phyloP scores from a whole-genome alignment of 2,797 vertebrate species.

The Tauraco hartlaubi region DNA sequence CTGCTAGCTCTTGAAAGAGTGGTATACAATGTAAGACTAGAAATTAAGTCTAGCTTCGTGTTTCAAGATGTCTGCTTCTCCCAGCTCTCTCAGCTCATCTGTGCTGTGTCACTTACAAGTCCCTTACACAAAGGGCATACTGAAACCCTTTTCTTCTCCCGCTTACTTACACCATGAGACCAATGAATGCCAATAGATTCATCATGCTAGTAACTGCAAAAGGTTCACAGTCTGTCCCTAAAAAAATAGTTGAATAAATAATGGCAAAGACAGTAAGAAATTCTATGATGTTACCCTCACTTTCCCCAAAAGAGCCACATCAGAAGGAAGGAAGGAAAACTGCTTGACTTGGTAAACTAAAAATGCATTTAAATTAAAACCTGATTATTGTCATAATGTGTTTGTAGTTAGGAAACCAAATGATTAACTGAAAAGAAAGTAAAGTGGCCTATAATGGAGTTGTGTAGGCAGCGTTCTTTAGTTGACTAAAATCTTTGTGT shows the following conservation, averaged over 20 bases:
- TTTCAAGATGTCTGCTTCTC: neutral
- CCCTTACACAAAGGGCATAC: neutral
- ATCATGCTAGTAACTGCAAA: neutral
- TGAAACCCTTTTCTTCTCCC: neutral
- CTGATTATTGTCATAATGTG: neutral
- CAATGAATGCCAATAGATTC: neutral
- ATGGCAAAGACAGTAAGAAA: neutral
- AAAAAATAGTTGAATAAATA: neutral
- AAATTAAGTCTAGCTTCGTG: neutral
- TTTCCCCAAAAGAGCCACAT: neutral
- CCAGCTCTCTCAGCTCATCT: neutral
- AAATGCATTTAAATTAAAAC: slow-evolving; percentile 10
- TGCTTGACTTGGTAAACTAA: neutral
- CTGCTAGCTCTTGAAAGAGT: neutral
- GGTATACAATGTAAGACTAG: neutral
- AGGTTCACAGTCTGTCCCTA: neutral
- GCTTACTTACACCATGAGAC: neutral
- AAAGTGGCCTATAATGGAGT: neutral
- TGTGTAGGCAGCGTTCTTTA: neutral
- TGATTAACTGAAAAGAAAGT: slow-evolving; percentile 1
- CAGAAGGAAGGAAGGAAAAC: neutral
- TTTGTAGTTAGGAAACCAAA: neutral
- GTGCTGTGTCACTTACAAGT: neutral
- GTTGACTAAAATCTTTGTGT: neutral
- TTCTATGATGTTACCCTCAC: neutral